These are phyloP conservation scores for Microplitis demolitor DNA, from an alignment of 1,140 invertebrate genomes.

Conservation along the genomic window DNA sequence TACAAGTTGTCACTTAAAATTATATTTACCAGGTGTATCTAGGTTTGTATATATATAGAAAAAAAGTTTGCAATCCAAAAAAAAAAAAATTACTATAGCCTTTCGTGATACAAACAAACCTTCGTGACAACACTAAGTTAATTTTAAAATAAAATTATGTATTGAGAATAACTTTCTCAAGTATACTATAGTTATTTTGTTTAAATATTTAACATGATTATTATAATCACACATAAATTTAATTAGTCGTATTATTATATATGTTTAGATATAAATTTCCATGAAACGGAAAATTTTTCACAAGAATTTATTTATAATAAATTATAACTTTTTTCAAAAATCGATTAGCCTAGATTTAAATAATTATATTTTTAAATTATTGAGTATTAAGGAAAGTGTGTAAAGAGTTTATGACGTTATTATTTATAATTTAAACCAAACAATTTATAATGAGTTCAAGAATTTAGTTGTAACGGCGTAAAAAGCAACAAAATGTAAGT, in stretches of 20 bases:
- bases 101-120: constrained; percentile 2
- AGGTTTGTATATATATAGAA: no score
- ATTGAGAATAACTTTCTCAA: constrained; percentile 18
- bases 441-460: background rate
- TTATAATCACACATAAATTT: background rate
- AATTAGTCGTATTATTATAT: background rate
- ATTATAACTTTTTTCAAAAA: no score
- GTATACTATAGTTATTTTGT: constrained; percentile 44
- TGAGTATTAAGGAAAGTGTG: no score
- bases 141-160: constrained; percentile 12
- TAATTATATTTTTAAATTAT: no score
- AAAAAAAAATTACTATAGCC: constrained; percentile 15
- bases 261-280: background rate
- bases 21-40: no score
- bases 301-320: no score
- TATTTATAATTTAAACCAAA: no score
- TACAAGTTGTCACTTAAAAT: no score
- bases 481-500: background rate
- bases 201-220: constrained; percentile 46
- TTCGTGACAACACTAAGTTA: constrained; percentile 7
- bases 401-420: no score
- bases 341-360: no score
- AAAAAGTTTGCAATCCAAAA: background rate
- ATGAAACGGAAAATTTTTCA: no score
- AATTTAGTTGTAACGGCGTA: background rate